Base-by-base conservation (phyloP, 2,888 invertebrate genomes). In the Catocala sponsa region DNA sequence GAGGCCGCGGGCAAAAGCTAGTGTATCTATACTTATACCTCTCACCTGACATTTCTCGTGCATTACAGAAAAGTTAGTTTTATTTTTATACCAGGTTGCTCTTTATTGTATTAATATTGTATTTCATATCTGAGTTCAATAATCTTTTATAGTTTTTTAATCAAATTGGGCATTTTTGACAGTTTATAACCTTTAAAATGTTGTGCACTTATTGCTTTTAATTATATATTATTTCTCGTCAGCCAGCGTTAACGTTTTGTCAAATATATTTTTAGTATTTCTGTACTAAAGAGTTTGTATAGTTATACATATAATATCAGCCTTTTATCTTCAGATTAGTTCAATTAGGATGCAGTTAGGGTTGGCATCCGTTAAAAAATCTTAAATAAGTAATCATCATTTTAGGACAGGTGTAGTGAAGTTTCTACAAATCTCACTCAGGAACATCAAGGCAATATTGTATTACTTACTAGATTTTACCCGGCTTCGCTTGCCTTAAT, bases 1-100 rank as follows among this genome's bases (percentile, higher is more conserved):
- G 4, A 25, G 0, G 25, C 25, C 25, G 25, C 25, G 60, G 51
- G 55, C 9, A 58, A 63, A 12, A 55, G 51, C 25, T 25, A 25
- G 4, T 25, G 25, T 25, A 53, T 2, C 32, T 44, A 51, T 0
- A 13, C 9, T 12, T 48, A 35, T 11, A 25, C 7, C 9, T 55
- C 74, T 78, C 76, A 91, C 91, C 89, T 83, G 91, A 88, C 91
- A 92, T 91, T 78, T 83, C 82, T 83, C 76, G 81, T 79, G 84
- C 87, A 88, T 90, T 79, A 86, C 87, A 87, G 58, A 52, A 79
- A 75, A 76, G 75, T 78, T 74, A 80, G 59, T 63, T 72, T 78
- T 74, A 80, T 59, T 63, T 72, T 77, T 63, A 65, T 56, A 57
- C 68, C 65, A 65, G 71, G 71, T 67, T 73, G 76, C 78, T 73